These are phyloP conservation scores for Megaustenia siamemsis DNA, from an alignment of 2,888 invertebrate genomes.

Conservation along the genomic window DNA sequence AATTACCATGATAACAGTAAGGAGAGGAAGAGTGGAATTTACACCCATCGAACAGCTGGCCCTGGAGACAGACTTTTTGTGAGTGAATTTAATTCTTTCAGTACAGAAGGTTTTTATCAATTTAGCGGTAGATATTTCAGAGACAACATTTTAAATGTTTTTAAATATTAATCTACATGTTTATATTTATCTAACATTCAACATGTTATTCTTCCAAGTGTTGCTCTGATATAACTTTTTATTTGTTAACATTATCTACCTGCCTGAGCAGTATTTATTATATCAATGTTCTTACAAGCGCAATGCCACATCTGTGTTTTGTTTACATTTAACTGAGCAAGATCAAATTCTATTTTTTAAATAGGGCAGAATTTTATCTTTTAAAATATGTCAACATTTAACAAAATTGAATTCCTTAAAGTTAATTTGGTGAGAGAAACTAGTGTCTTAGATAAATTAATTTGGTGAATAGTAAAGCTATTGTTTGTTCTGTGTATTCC, in stretches of 20 bases:
- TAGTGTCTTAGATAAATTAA: not conserved
- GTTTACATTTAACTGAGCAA: no score
- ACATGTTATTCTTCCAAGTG: not conserved
- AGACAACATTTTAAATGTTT: not conserved
- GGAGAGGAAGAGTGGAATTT: conserved; percentile 2
- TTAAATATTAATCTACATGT: not conserved
- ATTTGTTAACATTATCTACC: no score
- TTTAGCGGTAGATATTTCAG: not conserved
- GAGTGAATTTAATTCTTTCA: not conserved
- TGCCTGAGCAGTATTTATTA: no score
- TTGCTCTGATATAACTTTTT: no score
- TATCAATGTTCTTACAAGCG: no score
- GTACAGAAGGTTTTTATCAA: not conserved
- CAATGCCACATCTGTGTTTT: no score
- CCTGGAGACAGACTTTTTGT: conserved; percentile 46
- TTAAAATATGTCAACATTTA: not conserved
- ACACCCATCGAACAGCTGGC: conserved; percentile 13
- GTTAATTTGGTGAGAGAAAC: not conserved
- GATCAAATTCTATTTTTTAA: no score
- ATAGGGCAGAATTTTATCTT: not conserved
- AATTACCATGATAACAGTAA: conserved; percentile 12
- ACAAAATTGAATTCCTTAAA: not conserved
- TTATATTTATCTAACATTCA: not conserved
- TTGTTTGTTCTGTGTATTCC: not conserved
- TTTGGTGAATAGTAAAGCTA: not conserved